These are phyloP conservation scores for Sapajus apella DNA, from an alignment of 2,113 vertebrate genomes.

Conservation along the genomic window DNA sequence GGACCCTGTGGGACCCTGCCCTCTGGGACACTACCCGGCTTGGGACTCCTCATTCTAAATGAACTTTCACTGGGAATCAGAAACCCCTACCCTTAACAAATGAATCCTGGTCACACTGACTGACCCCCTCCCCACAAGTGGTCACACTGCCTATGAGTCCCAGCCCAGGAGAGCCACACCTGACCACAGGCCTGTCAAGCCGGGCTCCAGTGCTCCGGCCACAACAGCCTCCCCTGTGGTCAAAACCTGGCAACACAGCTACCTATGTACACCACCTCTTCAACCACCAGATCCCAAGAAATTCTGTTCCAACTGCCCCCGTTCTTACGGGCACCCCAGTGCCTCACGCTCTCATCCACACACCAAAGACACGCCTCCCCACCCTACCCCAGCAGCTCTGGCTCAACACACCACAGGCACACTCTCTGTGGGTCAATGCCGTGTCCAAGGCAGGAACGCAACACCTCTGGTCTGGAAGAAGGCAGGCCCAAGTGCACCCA, in stretches of 20 bases:
- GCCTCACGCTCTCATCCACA: too few relatives aligned
- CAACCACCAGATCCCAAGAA: not conserved
- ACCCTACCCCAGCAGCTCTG: not conserved
- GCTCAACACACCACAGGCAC: not conserved
- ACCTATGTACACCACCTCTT: accelerated
- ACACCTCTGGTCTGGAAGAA: not conserved
- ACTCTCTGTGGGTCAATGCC: accelerated
- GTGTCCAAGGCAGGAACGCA: not conserved
- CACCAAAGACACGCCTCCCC: not conserved
- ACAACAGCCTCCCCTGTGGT: not conserved
- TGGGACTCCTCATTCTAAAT: not conserved
- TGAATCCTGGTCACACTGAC: not conserved
- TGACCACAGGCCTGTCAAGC: not conserved
- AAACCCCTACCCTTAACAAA: not conserved
- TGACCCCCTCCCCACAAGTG: not conserved
- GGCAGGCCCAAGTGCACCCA: not conserved
- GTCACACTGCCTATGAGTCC: not conserved
- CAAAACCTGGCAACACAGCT: not conserved
- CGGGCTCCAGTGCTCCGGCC: not conserved
- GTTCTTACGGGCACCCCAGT: accelerated
- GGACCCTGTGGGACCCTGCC: not conserved
- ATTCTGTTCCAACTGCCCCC: not conserved
- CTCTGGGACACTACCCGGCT: not conserved
- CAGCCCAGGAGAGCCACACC: not conserved
- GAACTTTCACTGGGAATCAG: not conserved